A percentile compares a stretch with the other conserved stretches of the same genome.
Conservation (phyloP, 2,797 vertebrate species). For the Halcyon badia region DNA sequence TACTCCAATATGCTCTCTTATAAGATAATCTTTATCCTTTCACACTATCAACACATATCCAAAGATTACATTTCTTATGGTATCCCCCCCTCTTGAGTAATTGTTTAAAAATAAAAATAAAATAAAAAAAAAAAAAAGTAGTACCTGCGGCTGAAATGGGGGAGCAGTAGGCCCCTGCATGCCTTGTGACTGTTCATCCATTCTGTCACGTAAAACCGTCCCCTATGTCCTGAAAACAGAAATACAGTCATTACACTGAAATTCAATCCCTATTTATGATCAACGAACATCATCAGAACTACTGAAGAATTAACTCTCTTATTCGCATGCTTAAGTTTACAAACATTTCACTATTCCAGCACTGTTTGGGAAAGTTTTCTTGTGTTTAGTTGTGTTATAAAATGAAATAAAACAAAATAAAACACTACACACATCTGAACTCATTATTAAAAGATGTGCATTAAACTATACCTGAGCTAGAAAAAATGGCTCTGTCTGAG, state of each 20-base stretch:
- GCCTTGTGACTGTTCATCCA: constrained; percentile 93
- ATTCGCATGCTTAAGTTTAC: not conserved
- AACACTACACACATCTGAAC: not conserved
- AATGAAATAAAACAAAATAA: not conserved
- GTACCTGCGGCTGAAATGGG: constrained; percentile 92
- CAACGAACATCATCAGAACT: not conserved
- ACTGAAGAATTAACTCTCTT: not conserved
- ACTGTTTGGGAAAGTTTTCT: not conserved
- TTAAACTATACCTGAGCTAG: not conserved
- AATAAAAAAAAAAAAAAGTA: not conserved
- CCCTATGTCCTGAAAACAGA: constrained; percentile 81
- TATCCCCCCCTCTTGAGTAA: not conserved
- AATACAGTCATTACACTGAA: not conserved
- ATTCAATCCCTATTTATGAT: not conserved
- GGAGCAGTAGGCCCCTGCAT: constrained; percentile 88
- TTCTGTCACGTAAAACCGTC: constrained; percentile 80
- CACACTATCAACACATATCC: not conserved
- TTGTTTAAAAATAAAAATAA: not conserved
- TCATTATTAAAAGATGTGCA: not conserved
- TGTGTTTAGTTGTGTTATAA: not conserved
- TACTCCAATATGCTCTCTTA: not conserved
- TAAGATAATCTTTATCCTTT: not conserved
- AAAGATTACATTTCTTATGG: not conserved
- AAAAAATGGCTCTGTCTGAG: not conserved
- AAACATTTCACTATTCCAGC: not conserved